These are phyloP conservation scores for Tympanuchus pallidicinctus DNA, from an alignment of 2,113 vertebrate species.

Conservation along the genomic window DNA sequence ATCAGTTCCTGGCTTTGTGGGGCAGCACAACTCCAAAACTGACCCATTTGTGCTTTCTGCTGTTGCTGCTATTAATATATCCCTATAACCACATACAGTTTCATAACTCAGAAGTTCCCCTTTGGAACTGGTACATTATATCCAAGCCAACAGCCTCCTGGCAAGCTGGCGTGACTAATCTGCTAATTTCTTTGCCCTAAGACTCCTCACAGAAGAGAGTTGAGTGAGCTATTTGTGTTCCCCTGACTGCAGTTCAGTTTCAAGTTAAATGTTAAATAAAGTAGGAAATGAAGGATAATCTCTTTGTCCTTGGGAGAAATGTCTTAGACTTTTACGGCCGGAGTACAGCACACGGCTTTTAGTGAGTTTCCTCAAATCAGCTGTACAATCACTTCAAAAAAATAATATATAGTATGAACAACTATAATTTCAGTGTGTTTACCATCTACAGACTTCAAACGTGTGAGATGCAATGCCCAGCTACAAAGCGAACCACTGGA, in stretches of 20 bases:
- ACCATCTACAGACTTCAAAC: not conserved
- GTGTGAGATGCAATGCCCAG: not conserved
- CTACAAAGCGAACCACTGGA: not conserved
- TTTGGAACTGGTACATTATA: not conserved
- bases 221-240: not conserved
- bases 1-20: not conserved
- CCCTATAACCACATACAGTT: not conserved
- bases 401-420: not conserved
- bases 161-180: not conserved
- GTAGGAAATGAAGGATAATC: not conserved
- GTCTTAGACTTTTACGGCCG: not conserved
- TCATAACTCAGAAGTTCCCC: not conserved
- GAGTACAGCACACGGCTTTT: not conserved
- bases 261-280: not conserved
- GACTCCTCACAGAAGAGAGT: not conserved
- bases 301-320: not conserved
- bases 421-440: not conserved
- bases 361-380: not conserved
- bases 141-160: not conserved
- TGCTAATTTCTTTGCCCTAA: not conserved
- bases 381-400: fast-evolving
- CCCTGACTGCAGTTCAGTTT: not conserved
- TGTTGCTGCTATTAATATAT: not conserved
- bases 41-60: not conserved
- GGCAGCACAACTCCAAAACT: not conserved